Base-by-base conservation (phyloP, 2,113 vertebrate species). In the Pterocles gutturalis region DNA sequence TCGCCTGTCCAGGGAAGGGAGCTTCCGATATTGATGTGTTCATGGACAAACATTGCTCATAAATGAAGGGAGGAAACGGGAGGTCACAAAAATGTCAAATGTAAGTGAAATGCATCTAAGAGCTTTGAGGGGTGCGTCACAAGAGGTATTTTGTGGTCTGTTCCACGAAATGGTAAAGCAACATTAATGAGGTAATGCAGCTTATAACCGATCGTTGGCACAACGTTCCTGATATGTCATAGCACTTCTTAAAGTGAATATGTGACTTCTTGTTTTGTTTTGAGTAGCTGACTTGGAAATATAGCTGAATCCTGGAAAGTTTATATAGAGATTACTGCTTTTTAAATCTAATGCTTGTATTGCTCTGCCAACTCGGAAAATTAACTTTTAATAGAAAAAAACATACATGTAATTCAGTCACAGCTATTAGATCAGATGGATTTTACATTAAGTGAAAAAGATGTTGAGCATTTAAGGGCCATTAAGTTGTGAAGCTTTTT, bases 361-460 rank as follows among this genome's bases (percentile, higher is more conserved):
- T 97, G 97, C 97, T 98, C 96, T 97, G 97, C 97, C 98, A 98
- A 87, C 92, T 97, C 98, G 78, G 97, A 97, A 98, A 97, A 98
- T 98, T 94, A 83, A 97, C 98, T 97, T 96, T 96, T 98, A 98
- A 98, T 97, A 95, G 97, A 91, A 95, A 80, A 82, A 98, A 95
- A 90, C 97, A 88, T 89, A 62, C 90, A 34, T 88, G 77, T 98
- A 96, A 97, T 97, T 98, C 94, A 96, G 97, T 96, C 96, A 93
- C 82, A 67, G 98, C 96, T 96, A 97, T 98, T 98, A 96, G 95
- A 97, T 97, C 96, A 64, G 97, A 98, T 98, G 98, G 97, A 60
- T 98, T 98, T 98, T 94, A 70, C 97, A 96, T 97, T 97, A 97
- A 97, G 95, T 90, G 97, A 92, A 96, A 96, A 96, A 97, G 97